These are phyloP conservation scores for Nibea coibor DNA, from an alignment of 2,113 vertebrate genomes.

Conservation along the genomic window DNA sequence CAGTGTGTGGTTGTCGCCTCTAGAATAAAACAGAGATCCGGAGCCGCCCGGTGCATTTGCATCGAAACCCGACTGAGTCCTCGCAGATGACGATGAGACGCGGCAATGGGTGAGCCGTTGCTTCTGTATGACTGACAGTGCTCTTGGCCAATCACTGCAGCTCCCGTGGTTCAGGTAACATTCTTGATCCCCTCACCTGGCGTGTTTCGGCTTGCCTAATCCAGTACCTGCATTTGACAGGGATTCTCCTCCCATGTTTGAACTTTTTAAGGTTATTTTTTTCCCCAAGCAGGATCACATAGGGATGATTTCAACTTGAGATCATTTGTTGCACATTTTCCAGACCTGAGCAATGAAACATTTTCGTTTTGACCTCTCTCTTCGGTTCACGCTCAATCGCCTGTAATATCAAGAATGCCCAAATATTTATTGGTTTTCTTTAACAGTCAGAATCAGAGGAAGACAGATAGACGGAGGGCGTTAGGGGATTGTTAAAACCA, in stretches of 20 bases:
- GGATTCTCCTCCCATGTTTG: background rate
- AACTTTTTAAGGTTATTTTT: background rate
- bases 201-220: conserved; percentile 54
- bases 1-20: fast-evolving
- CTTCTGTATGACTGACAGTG: conserved; percentile 26
- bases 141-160: conserved; percentile 56
- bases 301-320: no score
- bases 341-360: background rate
- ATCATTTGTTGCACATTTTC: background rate
- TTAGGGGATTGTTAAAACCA: background rate
- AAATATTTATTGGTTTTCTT: background rate
- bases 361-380: background rate
- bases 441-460: background rate
- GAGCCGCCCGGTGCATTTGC: background rate
- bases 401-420: background rate
- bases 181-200: conserved; percentile 25
- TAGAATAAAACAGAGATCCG: background rate
- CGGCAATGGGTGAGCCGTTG: background rate
- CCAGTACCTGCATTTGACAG: background rate
- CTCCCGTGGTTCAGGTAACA: background rate
- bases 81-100: background rate
- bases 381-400: background rate
- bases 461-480: background rate
- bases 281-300: background rate
- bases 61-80: conserved; percentile 35